Percentiles rank a stretch among this genome's conserved stretches.
phyloP scores from a whole-genome alignment of 2,113 vertebrate genomes.

The Nannobrachium achirus region DNA sequence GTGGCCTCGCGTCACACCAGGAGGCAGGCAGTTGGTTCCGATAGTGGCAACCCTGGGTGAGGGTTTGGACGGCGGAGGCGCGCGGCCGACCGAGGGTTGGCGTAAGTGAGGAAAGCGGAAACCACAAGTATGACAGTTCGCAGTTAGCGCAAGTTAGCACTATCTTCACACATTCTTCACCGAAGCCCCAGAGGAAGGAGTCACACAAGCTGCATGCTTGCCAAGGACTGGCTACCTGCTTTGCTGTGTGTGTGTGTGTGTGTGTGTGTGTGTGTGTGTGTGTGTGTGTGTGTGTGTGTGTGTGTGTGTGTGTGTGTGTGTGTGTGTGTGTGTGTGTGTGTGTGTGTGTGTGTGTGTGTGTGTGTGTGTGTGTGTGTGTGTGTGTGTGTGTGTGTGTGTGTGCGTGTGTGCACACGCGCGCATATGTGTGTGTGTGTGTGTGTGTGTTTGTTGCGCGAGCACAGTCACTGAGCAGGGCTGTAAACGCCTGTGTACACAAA shows the following conservation, averaged over 20 bases:
- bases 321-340: too few species aligned
- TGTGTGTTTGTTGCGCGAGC: constrained; percentile 12
- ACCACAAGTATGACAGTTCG: constrained; percentile 34
- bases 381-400: constrained; percentile 27
- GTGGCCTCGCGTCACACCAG: too few species aligned
- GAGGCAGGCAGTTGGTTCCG: too few species aligned
- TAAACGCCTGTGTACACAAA: constrained; percentile 63
- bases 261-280: too few species aligned
- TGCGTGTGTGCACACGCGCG: constrained; percentile 26
- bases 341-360: neutral
- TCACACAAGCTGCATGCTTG: too few species aligned
- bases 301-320: too few species aligned
- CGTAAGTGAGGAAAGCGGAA: constrained; percentile 33
- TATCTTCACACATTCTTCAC: constrained; percentile 54
- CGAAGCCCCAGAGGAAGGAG: constrained; percentile 32
- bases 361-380: constrained; percentile 25
- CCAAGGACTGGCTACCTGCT: constrained; percentile 20
- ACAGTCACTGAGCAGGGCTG: constrained; percentile 43
- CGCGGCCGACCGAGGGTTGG: constrained; percentile 18
- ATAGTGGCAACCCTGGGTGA: too few species aligned
- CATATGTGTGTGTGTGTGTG: constrained; percentile 9
- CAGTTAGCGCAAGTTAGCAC: constrained; percentile 40
- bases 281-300: too few species aligned
- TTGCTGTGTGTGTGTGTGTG: neutral
- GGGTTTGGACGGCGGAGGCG: neutral